Conservation (phyloP, 2,797 vertebrate genomes). For the Melanotaenia parkinsoni region DNA sequence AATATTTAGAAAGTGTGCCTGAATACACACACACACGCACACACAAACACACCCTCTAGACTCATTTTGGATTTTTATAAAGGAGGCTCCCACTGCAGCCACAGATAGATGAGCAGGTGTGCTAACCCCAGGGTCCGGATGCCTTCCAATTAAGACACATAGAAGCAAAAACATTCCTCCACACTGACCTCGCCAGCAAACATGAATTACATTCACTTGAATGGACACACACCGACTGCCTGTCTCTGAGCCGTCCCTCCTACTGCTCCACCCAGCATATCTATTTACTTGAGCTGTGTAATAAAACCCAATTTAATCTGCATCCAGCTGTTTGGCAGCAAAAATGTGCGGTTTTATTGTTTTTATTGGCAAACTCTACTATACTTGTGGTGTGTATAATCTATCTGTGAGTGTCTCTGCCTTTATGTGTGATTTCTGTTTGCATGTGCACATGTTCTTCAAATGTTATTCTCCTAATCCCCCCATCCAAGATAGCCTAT, state of each 20-base stretch:
- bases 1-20: slow-evolving; percentile 36
- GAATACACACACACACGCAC: slow-evolving; percentile 1
- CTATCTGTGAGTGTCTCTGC: slow-evolving; percentile 12
- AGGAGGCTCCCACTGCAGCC: slow-evolving; percentile 69
- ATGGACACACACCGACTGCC: slow-evolving; percentile 58
- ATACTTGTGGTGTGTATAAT: slow-evolving; percentile 10
- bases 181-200: slow-evolving; percentile 70
- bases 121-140: slow-evolving; percentile 80
- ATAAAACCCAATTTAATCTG: slow-evolving; percentile 64
- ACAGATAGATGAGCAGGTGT: slow-evolving; percentile 83
- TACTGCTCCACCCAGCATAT: slow-evolving; percentile 66
- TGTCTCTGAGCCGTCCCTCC: slow-evolving; percentile 56
- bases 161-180: slow-evolving; percentile 75
- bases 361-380: slow-evolving; percentile 44
- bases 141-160: slow-evolving; percentile 85
- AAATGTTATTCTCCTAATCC: slow-evolving; percentile 49
- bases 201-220: slow-evolving; percentile 62
- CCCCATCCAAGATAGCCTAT: slow-evolving; percentile 36
- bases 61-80: slow-evolving; percentile 73
- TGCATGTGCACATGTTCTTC: slow-evolving; percentile 23
- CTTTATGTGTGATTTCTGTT: slow-evolving; percentile 14
- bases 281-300: slow-evolving; percentile 70
- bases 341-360: slow-evolving; percentile 46
- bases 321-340: slow-evolving; percentile 68
- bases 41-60: slow-evolving; percentile 47